phyloP scores from a whole-genome alignment of 1,140 invertebrate species.

The Heterodera carotae region DNA sequence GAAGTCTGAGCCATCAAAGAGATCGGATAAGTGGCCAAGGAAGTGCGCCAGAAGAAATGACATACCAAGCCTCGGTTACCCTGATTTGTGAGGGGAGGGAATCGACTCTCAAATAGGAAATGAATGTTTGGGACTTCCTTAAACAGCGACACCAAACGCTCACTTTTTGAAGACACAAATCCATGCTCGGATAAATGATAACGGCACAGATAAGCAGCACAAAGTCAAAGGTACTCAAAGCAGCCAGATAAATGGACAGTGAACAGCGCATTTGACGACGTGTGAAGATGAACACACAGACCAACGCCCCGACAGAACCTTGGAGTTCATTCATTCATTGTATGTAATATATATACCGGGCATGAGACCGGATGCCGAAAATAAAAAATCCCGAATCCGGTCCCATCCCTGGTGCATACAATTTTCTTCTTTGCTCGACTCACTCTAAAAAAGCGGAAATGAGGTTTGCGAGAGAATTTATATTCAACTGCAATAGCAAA shows the following conservation, averaged over 20 bases:
- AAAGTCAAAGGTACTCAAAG: slow-evolving; percentile 61
- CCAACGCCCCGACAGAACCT: slow-evolving; percentile 42
- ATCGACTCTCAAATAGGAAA: no score
- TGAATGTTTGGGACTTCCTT: no score
- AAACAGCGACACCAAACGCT: no score
- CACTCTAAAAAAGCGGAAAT: no score
- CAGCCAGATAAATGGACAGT: slow-evolving; percentile 62
- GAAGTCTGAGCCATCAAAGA: slow-evolving; percentile 62
- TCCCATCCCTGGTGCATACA: no score
- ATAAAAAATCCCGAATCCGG: no score
- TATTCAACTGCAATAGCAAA: no score
- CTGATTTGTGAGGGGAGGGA: slow-evolving; percentile 13
- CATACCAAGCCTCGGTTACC: slow-evolving; percentile 47
- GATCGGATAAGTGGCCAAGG: slow-evolving; percentile 61
- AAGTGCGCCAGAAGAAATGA: slow-evolving; percentile 63
- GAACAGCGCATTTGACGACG: slow-evolving; percentile 62
- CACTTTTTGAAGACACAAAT: slow-evolving; percentile 54
- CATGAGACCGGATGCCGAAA: no score
- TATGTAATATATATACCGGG: no score
- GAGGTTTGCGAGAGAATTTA: no score
- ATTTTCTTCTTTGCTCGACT: no score
- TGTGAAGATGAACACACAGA: slow-evolving; percentile 59
- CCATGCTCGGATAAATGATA: slow-evolving; percentile 64
- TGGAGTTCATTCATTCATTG: no score
- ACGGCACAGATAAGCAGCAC: slow-evolving; percentile 55